Evolutionary conservation across 2,888 invertebrate genomes (phyloP).

Genomic region (Agelastica alni): DNA sequence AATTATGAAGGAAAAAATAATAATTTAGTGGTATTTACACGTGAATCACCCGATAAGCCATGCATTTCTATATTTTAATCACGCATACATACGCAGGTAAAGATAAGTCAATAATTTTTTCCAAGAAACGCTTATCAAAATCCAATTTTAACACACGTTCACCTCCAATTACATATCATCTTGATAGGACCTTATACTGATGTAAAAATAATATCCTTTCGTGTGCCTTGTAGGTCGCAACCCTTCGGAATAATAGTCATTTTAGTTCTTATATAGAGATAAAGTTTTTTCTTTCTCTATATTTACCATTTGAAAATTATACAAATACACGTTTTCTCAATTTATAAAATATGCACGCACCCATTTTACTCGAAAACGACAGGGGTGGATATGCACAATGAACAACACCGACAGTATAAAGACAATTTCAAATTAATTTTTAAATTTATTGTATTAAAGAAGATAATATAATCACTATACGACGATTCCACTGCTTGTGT

Average conservation of each 20-base stretch:
- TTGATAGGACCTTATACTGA: constrained; percentile 22
- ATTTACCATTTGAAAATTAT: constrained; percentile 52
- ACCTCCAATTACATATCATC: constrained; percentile 23
- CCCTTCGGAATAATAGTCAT: constrained; percentile 31
- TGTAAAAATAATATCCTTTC: constrained; percentile 34
- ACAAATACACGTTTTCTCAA: constrained; percentile 47
- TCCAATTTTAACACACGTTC: constrained; percentile 18
- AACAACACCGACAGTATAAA: not conserved
- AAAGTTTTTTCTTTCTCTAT: constrained; percentile 46
- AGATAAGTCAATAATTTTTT: constrained; percentile 2
- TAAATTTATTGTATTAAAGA: not conserved
- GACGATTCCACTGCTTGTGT: too few species aligned
- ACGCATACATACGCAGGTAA: not conserved
- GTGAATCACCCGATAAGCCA: too few species aligned
- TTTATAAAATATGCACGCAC: constrained; percentile 51
- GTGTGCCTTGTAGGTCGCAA: constrained; percentile 15
- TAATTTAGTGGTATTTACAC: too few species aligned
- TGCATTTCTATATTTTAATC: not conserved
- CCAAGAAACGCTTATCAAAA: constrained; percentile 19
- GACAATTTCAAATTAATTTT: not conserved
- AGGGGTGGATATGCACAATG: not conserved
- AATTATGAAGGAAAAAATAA: too few species aligned
- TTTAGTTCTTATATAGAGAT: constrained; percentile 44
- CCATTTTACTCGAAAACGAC: constrained; percentile 30
- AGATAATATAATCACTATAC: not conserved